Conservation (phyloP, 2,797 vertebrate genomes). For the Sebastes paucispinis region DNA sequence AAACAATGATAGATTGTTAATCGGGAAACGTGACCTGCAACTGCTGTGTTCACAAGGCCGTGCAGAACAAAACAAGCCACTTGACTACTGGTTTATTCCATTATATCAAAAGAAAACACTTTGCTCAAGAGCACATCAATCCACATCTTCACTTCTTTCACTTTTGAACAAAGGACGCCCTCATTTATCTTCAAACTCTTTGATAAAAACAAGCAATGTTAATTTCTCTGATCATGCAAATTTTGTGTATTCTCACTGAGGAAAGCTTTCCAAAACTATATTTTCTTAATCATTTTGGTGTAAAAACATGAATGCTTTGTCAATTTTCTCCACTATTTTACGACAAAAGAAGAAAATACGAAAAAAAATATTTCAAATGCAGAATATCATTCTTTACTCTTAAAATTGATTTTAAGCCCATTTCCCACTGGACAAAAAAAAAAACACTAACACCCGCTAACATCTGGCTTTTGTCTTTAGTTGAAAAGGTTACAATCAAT, state of each 20-base stretch:
- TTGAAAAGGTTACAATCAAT: not conserved
- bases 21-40: not conserved
- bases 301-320: not conserved
- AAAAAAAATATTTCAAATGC: not conserved
- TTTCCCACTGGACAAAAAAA: not conserved
- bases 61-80: not conserved
- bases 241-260: not conserved
- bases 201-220: not conserved
- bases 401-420: not conserved
- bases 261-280: not conserved
- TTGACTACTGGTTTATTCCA: not conserved
- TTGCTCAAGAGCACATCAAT: not conserved
- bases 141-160: not conserved
- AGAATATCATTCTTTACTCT: not conserved
- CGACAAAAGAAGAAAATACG: not conserved
- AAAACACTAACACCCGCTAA: not conserved
- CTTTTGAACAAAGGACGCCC: not conserved
- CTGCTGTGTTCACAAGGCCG: not conserved
- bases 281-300: not conserved
- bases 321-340: not conserved
- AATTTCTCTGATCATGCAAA: not conserved
- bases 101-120: not conserved
- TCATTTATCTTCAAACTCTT: not conserved
- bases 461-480: not conserved
- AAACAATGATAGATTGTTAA: not conserved